Conservation (phyloP, 2,113 vertebrate species). For the Aegotheles bennettii region DNA sequence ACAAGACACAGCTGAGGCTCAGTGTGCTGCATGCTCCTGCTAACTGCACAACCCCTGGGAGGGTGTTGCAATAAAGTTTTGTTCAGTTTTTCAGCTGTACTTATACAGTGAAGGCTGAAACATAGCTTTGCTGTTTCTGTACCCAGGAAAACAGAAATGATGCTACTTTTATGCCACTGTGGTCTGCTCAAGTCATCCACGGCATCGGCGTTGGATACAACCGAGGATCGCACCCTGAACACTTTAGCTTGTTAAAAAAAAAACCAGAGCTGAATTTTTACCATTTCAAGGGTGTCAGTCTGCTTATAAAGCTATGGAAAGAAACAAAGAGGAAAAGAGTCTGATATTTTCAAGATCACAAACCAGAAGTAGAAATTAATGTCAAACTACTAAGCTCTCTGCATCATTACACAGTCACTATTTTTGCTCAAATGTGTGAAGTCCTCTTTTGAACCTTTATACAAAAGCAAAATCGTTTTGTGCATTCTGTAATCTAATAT, state of each 20-base stretch:
- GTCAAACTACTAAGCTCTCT: neutral
- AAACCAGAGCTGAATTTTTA: neutral
- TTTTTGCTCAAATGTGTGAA: neutral
- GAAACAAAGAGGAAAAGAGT: neutral
- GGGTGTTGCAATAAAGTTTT: neutral
- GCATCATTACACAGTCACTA: neutral
- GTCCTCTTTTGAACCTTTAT: neutral
- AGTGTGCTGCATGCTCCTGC: neutral
- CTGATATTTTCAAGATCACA: neutral
- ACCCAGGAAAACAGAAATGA: neutral
- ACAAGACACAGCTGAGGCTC: neutral
- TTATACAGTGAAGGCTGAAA: neutral
- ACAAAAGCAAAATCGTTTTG: neutral
- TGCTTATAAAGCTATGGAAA: neutral
- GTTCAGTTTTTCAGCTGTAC: neutral
- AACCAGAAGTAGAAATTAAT: neutral
- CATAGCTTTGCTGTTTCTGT: neutral
- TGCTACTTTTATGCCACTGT: neutral
- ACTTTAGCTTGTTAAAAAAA: neutral
- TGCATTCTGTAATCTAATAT: neutral
- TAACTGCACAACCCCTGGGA: neutral
- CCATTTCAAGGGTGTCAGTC: neutral
- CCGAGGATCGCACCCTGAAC: neutral
- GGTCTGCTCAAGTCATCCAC: neutral
- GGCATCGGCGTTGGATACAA: rapidly evolving